These are phyloP conservation scores for Melanerpes formicivorus DNA, from an alignment of 2,113 vertebrate genomes.

Conservation along the genomic window DNA sequence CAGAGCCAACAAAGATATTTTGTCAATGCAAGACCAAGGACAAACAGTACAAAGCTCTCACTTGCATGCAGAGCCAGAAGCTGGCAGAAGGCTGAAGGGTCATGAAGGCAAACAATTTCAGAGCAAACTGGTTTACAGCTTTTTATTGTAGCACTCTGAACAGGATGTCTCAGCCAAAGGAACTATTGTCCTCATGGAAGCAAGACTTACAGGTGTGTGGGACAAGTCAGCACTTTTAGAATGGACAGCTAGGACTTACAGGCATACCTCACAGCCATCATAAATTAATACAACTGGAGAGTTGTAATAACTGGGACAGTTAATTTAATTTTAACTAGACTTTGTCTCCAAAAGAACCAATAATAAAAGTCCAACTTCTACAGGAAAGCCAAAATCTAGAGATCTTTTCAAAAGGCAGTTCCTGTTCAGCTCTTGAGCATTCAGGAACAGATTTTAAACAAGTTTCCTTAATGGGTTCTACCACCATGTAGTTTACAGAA, in stretches of 20 bases:
- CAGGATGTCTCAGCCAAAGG: conserved; percentile 35
- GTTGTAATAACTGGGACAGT: neutral
- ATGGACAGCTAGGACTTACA: neutral
- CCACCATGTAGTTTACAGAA: neutral
- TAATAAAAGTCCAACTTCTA: neutral
- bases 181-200: neutral
- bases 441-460: neutral
- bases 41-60: conserved; percentile 7
- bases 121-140: conserved; percentile 2
- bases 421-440: neutral
- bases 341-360: neutral
- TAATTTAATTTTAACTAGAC: neutral
- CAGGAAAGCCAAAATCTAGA: neutral
- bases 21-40: conserved; percentile 19
- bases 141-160: conserved; percentile 6
- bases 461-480: neutral
- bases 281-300: neutral
- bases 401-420: neutral
- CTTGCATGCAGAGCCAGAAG: conserved; percentile 3
- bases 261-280: neutral
- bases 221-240: neutral
- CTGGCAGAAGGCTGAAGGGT: conserved; percentile 26
- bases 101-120: conserved; percentile 37
- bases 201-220: neutral
- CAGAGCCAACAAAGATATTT: neutral